These are phyloP conservation scores for Coilia nasus DNA, from an alignment of 2,797 vertebrate species.

Conservation along the genomic window DNA sequence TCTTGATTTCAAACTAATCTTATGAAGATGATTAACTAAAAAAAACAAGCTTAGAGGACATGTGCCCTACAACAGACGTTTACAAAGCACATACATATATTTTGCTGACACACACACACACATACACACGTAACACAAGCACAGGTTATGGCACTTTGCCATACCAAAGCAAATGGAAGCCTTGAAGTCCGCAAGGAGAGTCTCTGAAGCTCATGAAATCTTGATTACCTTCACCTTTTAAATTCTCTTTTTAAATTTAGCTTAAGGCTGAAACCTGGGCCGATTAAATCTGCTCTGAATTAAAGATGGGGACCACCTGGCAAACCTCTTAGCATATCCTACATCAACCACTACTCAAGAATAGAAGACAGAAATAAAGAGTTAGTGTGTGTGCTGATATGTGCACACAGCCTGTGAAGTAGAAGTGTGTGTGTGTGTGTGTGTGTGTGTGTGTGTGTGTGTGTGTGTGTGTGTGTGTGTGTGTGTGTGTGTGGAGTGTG, in stretches of 20 bases:
- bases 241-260: constrained; percentile 25
- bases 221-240: constrained; percentile 29
- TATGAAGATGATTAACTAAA: no score
- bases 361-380: background rate
- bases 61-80: background rate
- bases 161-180: background rate
- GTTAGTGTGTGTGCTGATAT: background rate
- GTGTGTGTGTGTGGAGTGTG: background rate
- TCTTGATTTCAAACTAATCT: no score
- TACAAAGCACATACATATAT: background rate
- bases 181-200: background rate
- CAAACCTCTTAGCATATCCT: constrained; percentile 25
- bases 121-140: background rate
- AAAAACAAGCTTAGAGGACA: no score
- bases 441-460: background rate
- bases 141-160: background rate
- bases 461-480: background rate
- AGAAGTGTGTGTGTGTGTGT: background rate
- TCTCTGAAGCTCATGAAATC: constrained; percentile 16
- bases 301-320: constrained; percentile 43
- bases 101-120: background rate
- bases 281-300: constrained; percentile 37
- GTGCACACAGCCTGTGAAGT: background rate
- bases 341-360: background rate
- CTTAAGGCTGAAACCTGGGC: constrained; percentile 30